Evolutionary conservation across 2,888 invertebrate genomes (phyloP), one percentile per base, ranked within the genome.

Genomic region (Penaeus monodon): DNA sequence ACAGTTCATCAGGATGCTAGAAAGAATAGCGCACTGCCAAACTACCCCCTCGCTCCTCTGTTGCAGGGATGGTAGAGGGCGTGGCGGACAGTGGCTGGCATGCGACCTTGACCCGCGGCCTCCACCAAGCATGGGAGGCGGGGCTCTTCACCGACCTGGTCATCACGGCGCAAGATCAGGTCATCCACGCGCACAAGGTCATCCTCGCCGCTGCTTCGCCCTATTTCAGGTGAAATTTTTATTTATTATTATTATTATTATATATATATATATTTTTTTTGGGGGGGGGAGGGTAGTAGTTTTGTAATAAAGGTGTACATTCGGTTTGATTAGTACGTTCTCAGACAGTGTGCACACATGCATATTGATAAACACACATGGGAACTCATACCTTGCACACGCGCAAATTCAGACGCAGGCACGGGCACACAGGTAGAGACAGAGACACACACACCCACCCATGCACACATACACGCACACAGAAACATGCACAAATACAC

Each of bases 181-280:
- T 91, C 70, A 91, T 91, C 57, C 87, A 89, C 83, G 93, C 93
- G 63, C 93, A 93, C 89, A 92, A 92, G 90, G 91, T 92, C 63
- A 91, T 93, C 4, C 91, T 93, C 10, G 92, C 93, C 80, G 92
- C 93, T 27, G 92, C 93, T 8, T 93, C 93, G 88, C 92, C 92
- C 24, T 93, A 93, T 90, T 93, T 93, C 90, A 92, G 91, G 91
- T 91, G 88, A 44, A 49, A 77, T 4, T 20, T 20, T 44, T 44
- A n/a, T 33, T 14, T n/a, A 8, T 24, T 78, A 24, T 20, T 22
- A 1, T n/a, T 2, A 10, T 78, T 38, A 20, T 12, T 79, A 79
- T 57, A 27, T 29, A 63, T 27, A 3, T 27, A 0, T n/a, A 24
- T 57, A 63, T 6, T 27, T 63, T 24, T 22, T 17, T 38, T 38